These are phyloP conservation scores for Muraenolepis orangiensis DNA, from an alignment of 2,797 vertebrate species.

Conservation along the genomic window DNA sequence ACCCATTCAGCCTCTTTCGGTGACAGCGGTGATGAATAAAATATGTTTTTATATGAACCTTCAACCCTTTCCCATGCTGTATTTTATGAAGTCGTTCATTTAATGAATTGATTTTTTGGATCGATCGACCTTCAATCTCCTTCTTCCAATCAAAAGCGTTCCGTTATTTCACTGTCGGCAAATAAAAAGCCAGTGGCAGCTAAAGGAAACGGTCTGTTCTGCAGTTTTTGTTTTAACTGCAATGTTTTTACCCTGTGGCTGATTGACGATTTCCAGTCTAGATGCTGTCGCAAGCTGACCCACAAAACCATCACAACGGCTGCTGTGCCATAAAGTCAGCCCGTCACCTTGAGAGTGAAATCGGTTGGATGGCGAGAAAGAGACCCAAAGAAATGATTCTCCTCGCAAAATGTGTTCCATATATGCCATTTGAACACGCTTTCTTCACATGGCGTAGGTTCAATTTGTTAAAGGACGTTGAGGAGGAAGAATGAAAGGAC, in stretches of 20 bases:
- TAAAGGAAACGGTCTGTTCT: background rate
- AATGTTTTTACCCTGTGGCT: background rate
- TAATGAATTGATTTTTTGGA: background rate
- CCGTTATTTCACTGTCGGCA: too few species aligned
- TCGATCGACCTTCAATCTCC: background rate
- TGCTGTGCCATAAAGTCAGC: slow-evolving; percentile 27
- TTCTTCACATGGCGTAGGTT: background rate
- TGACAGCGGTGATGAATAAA: background rate
- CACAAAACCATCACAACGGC: slow-evolving; percentile 1
- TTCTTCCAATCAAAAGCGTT: background rate
- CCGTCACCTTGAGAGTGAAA: slow-evolving; percentile 36
- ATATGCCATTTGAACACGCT: background rate
- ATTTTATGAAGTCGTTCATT: background rate
- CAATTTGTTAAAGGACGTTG: background rate
- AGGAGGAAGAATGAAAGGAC: background rate
- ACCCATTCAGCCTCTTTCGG: background rate
- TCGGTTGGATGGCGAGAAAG: background rate
- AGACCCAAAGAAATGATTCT: too few species aligned
- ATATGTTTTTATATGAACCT: background rate
- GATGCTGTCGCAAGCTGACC: background rate
- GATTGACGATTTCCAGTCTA: too few species aligned
- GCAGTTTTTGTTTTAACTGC: background rate
- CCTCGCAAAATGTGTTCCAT: background rate
- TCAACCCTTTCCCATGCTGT: background rate
- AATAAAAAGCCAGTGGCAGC: too few species aligned